These are phyloP conservation scores for Scaptomyza reducta DNA, from an alignment of 2,888 invertebrate species.

Conservation along the genomic window DNA sequence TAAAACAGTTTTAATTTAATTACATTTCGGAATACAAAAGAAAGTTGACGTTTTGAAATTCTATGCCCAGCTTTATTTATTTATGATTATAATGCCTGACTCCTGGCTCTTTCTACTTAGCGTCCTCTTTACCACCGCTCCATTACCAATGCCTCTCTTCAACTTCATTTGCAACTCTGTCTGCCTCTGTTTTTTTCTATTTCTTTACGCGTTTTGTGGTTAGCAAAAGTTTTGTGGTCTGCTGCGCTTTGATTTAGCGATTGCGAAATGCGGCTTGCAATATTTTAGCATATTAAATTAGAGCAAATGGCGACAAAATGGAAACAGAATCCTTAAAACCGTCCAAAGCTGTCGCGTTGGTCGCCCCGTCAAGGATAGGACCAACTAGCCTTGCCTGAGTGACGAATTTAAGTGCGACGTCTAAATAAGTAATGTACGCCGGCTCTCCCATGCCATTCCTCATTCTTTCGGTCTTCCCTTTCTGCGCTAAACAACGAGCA, in stretches of 20 bases:
- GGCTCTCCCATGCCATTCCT: neutral
- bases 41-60: neutral
- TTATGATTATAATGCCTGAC: constrained; percentile 24
- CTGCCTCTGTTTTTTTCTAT: neutral
- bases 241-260: constrained; percentile 67
- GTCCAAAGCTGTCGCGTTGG: constrained; percentile 12
- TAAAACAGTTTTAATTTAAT: constrained; percentile 16
- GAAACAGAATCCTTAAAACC: constrained; percentile 19
- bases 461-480: neutral
- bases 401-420: constrained; percentile 75
- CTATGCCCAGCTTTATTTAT: constrained; percentile 35
- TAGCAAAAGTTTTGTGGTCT: constrained; percentile 64
- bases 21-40: constrained; percentile 18
- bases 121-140: constrained; percentile 1
- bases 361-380: neutral
- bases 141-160: neutral
- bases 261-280: constrained; percentile 57
- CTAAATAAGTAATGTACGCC: constrained; percentile 69
- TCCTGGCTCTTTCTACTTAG: constrained; percentile 17
- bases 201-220: constrained; percentile 51
- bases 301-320: constrained; percentile 65
- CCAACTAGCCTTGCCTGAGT: constrained; percentile 47
- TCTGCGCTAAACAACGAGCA: no score
- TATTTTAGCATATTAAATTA: constrained; percentile 80
- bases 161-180: constrained; percentile 8